Evolutionary conservation across 2,797 vertebrate genomes (phyloP).

Genomic region (Scomberomorus guttatus): DNA sequence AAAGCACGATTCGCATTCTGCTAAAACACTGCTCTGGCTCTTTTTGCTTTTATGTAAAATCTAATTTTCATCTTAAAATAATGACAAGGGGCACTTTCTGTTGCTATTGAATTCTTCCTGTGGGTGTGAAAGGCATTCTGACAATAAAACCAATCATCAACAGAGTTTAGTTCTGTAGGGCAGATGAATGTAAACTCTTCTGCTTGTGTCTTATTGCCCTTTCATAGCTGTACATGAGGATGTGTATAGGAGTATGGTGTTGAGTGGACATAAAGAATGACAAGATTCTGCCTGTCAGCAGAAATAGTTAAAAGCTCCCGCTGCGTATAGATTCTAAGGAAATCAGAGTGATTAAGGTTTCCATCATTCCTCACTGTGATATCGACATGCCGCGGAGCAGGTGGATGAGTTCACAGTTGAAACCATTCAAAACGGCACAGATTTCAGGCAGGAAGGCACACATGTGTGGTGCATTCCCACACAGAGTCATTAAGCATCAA

Average conservation of each 20-base stretch:
- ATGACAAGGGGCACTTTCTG: conserved; percentile 19
- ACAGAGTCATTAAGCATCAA: conserved; percentile 25
- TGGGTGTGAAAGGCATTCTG: conserved; percentile 1
- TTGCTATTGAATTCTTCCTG: neutral
- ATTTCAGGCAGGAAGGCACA: conserved; percentile 22
- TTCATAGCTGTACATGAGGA: conserved; percentile 15
- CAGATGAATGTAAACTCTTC: conserved; percentile 25
- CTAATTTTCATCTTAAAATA: conserved; percentile 31
- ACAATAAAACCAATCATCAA: conserved; percentile 10
- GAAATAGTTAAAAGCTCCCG: conserved; percentile 55
- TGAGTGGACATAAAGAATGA: conserved; percentile 45
- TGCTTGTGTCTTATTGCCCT: conserved; percentile 1
- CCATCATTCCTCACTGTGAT: conserved; percentile 38
- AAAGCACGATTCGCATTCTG: conserved; percentile 31
- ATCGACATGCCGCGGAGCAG: conserved; percentile 49
- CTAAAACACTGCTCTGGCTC: conserved; percentile 18
- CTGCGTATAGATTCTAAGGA: conserved; percentile 55
- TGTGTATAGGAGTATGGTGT: conserved; percentile 16
- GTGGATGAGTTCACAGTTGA: conserved; percentile 44
- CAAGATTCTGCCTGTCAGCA: conserved; percentile 52
- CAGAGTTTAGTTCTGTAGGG: neutral
- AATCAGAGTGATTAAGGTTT: conserved; percentile 62
- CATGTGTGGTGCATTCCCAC: conserved; percentile 8
- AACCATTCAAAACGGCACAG: conserved; percentile 22
- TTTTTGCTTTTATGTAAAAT: conserved; percentile 38